Percentiles rank a stretch among this genome's conserved stretches.
phyloP scores from a whole-genome alignment of 2,113 vertebrate species.

The western clawed frog (Xenopus tropicalis) region DNA sequence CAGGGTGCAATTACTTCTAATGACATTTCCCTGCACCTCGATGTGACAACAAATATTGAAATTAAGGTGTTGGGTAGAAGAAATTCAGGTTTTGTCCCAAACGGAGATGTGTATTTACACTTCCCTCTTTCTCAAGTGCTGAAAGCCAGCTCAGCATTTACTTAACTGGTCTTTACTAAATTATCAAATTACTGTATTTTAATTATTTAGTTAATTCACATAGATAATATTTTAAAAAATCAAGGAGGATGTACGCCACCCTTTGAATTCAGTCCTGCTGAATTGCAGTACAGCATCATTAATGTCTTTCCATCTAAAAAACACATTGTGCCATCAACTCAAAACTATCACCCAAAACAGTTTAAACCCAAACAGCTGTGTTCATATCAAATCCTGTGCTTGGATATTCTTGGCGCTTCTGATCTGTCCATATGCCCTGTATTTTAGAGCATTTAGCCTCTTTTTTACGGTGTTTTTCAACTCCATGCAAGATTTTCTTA shows the following conservation, averaged over 20 bases:
- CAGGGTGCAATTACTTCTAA: too few species aligned
- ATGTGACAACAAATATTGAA: too few species aligned
- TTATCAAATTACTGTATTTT: too few species aligned
- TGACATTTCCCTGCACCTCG: too few species aligned
- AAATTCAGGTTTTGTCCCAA: too few species aligned
- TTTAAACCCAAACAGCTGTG: constrained; percentile 94
- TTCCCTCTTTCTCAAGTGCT: background rate
- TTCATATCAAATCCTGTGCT: constrained; percentile 85
- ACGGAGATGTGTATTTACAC: too few species aligned
- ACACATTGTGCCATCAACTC: too few species aligned
- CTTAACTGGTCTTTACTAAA: too few species aligned
- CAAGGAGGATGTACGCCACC: background rate
- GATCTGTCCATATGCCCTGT: constrained; percentile 56
- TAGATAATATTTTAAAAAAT: background rate
- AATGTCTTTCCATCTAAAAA: background rate
- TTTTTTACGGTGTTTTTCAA: constrained; percentile 54
- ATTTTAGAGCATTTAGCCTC: constrained; percentile 53
- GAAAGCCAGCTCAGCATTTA: constrained; percentile 24
- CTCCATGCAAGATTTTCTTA: constrained; percentile 56
- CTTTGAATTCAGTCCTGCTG: constrained; percentile 11
- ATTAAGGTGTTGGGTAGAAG: too few species aligned
- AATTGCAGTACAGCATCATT: constrained; percentile 1
- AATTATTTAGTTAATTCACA: background rate
- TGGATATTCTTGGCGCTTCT: constrained; percentile 56
- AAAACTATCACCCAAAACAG: background rate